Conservation (phyloP, 2,113 vertebrate species). For the Catharus bicknelli region DNA sequence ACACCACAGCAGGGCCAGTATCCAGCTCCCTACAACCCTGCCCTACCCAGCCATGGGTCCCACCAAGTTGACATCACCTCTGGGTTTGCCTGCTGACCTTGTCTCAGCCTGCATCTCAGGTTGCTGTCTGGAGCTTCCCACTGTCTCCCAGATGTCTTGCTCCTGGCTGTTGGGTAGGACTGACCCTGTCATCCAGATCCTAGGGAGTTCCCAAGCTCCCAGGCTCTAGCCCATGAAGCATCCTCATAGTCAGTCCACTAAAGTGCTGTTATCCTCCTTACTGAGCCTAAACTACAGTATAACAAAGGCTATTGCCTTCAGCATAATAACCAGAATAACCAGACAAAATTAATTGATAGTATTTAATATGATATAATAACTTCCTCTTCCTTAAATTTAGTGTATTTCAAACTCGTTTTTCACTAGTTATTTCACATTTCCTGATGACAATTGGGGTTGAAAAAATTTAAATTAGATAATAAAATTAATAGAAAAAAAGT, state of each 20-base stretch:
- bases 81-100: accelerated
- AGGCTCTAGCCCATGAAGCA: not conserved
- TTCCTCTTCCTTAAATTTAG: not conserved
- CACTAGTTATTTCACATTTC: not conserved
- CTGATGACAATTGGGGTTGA: not conserved
- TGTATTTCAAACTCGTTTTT: not conserved
- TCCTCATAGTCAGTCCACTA: not conserved
- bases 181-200: not conserved
- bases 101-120: accelerated
- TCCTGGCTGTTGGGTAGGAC: not conserved
- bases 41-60: accelerated
- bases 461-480: not conserved
- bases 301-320: not conserved
- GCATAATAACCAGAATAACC: not conserved
- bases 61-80: accelerated
- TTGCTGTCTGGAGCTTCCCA: accelerated
- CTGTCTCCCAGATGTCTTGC: accelerated
- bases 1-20: accelerated
- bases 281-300: not conserved
- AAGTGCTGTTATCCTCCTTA: not conserved
- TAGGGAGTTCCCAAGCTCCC: accelerated
- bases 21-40: not conserved
- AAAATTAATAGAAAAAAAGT: not conserved
- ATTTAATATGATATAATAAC: not conserved
- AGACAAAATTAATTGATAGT: not conserved